These are phyloP conservation scores for Corvus hawaiiensis DNA, from an alignment of 2,113 vertebrate genomes.

Conservation along the genomic window DNA sequence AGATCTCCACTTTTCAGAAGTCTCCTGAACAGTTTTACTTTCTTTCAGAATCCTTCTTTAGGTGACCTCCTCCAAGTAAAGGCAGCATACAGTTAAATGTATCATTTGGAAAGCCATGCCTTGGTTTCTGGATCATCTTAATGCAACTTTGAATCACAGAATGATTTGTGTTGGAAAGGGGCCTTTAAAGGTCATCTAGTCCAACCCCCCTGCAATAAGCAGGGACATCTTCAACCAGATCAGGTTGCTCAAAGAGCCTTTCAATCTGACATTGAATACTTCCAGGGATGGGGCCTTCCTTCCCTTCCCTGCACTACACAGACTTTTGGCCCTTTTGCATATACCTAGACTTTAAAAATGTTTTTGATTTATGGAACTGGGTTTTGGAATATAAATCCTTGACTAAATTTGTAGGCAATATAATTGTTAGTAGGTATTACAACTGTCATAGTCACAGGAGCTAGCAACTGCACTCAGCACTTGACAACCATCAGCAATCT, in stretches of 20 bases:
- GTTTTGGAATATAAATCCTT: background rate
- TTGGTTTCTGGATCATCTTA: background rate
- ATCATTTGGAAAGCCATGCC: background rate
- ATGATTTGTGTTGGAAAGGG: background rate
- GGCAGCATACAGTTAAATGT: background rate
- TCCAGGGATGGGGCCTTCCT: background rate
- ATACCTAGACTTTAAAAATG: background rate
- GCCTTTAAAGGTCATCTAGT: background rate
- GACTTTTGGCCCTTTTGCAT: background rate
- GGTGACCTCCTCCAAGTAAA: background rate
- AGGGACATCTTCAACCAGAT: background rate
- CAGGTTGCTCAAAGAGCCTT: accelerated
- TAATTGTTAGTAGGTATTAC: background rate
- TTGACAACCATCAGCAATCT: background rate
- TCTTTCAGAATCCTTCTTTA: background rate
- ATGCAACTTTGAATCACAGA: background rate
- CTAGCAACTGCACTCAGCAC: background rate
- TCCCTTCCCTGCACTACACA: background rate
- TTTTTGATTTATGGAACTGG: background rate
- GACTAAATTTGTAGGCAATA: background rate
- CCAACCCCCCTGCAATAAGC: background rate
- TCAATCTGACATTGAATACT: background rate
- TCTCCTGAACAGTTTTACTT: background rate
- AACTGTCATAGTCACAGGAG: background rate
- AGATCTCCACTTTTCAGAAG: background rate